Evolutionary conservation across 2,797 vertebrate genomes (phyloP), one percentile per base, ranked within the genome.

Genomic region (Sebastes variabilis): DNA sequence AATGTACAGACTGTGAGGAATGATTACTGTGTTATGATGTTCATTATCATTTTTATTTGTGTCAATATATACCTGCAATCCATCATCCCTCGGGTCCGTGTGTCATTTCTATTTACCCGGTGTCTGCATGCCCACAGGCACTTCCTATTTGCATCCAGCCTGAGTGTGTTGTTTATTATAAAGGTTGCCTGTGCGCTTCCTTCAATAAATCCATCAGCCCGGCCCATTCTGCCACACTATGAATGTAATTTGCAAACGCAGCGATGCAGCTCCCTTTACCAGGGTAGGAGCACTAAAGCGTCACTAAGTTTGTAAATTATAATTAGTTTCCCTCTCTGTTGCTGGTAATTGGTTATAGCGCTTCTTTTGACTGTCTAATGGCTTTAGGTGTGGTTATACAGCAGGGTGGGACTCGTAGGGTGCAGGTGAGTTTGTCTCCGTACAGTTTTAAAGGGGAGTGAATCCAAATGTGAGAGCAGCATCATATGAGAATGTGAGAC

Each of bases 161-260:
- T 20, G 52, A 76, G 60, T 52, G 70, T 87, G 70, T 87, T 89
- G 85, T 92, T 93, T 89, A 88, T 91, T 86, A 87, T 83, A 79
- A 88, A 86, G 62, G 78, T 79, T 75, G 88, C 80, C 80, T 52
- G 66, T 16, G 58, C 22, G 13, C 72, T 61, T 86, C 87, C 88
- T 82, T 54, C 66, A 29, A 83, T 91, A 90, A 93, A 91, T 92
- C 88, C 84, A 87, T 90, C 92, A 94, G 82, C 85, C 65, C 30
- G 16, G 74, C 81, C 80, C 66, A 72, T 87, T 90, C 79, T 84
- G 78, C 86, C 67, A 65, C 59, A 56, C 84, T 62, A 68, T 81
- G 82, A 94, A 87, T 92, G 86, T 85, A 93, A 93, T 95, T 95
- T 94, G 88, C 89, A 80, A 82, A 89, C 6, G 88, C 91, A 93